Conservation (phyloP, 2,113 vertebrate species). For the Lutjanus erythropterus region DNA sequence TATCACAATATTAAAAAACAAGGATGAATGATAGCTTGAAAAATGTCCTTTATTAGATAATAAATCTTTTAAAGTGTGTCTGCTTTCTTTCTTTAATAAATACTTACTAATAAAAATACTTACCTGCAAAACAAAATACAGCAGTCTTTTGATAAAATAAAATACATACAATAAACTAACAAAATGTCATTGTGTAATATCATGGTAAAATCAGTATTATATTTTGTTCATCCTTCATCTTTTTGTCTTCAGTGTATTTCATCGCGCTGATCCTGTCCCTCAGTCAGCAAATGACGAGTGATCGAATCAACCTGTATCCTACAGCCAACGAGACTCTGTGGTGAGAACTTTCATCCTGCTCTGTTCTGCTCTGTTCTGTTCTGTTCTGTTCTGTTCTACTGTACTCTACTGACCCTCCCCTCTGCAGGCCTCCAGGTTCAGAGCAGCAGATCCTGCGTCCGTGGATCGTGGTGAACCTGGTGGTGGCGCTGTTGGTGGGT, state of each 20-base stretch:
- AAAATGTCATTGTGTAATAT: too few species aligned
- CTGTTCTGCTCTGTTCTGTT: not conserved
- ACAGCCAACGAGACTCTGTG: conserved; percentile 89
- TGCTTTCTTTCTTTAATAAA: too few species aligned
- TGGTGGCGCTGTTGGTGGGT: conserved; percentile 91
- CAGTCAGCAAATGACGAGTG: conserved; percentile 97
- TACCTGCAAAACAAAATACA: too few species aligned
- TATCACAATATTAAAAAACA: too few species aligned
- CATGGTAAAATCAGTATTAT: too few species aligned
- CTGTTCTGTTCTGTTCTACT: fast-evolving
- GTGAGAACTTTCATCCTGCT: conserved; percentile 78
- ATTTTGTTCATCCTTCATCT: too few species aligned
- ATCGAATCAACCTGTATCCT: conserved; percentile 93
- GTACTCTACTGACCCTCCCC: fast-evolving
- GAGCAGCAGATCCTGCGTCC: conserved; percentile 90
- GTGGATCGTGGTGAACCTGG: conserved; percentile 94
- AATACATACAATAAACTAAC: too few species aligned
- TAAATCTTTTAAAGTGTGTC: too few species aligned
- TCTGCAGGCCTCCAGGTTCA: conserved; percentile 86
- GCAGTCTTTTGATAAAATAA: too few species aligned
- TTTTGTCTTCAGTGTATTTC: conserved; percentile 89
- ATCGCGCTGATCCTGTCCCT: conserved; percentile 92
- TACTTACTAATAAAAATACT: too few species aligned
- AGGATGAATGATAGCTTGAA: too few species aligned
- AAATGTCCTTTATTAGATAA: too few species aligned